Percentiles rank a stretch among this genome's conserved stretches.
Conservation (phyloP, 2,113 vertebrate species). For the Sturnus vulgaris region DNA sequence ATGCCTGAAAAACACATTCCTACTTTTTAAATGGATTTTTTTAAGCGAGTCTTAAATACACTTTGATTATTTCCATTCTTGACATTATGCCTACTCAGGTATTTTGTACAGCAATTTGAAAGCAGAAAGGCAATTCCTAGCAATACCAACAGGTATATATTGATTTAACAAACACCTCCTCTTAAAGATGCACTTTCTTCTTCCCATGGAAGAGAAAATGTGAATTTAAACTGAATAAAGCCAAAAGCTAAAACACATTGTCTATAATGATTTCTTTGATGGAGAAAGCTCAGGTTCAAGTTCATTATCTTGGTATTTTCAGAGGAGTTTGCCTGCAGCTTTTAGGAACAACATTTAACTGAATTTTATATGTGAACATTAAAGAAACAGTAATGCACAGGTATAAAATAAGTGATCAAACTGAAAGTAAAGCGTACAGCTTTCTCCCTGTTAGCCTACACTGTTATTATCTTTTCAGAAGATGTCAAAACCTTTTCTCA, state of each 20-base stretch:
- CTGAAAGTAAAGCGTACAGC: conserved; percentile 41
- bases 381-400: conserved; percentile 59
- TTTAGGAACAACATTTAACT: conserved; percentile 61
- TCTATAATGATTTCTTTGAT: conserved; percentile 71
- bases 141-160: conserved; percentile 44
- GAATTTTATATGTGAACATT: conserved; percentile 70
- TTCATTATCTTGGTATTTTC: conserved; percentile 77
- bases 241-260: conserved; percentile 60
- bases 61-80: conserved; percentile 71
- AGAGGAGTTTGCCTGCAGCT: conserved; percentile 58
- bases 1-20: conserved; percentile 50
- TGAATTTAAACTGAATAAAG: conserved; percentile 72
- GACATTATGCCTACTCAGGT: conserved; percentile 66
- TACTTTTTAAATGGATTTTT: conserved; percentile 70
- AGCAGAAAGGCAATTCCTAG: conserved; percentile 70
- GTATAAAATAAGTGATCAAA: conserved; percentile 68
- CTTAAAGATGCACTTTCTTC: conserved; percentile 62
- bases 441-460: conserved; percentile 51
- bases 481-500: conserved; percentile 57
- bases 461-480: conserved; percentile 60
- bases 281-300: conserved; percentile 70
- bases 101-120: conserved; percentile 65
- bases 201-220: conserved; percentile 51
- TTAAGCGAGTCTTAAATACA: conserved; percentile 65
- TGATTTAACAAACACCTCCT: conserved; percentile 70